phyloP scores from a whole-genome alignment of 1,140 invertebrate species.

The Bradysia coprophila region DNA sequence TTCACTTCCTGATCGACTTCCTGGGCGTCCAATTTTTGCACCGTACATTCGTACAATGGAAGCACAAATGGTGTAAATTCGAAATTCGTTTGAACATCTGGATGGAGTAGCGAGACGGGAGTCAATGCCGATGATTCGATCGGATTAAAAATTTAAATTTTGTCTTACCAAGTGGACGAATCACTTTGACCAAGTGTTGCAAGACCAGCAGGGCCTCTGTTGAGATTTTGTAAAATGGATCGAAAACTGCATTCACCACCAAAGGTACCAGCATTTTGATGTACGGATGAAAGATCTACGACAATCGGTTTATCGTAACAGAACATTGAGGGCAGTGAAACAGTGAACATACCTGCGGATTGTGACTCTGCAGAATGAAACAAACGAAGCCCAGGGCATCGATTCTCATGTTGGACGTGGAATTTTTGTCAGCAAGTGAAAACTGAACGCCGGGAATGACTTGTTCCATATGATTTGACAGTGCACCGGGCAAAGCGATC shows the following conservation, averaged over 20 bases:
- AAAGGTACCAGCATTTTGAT: conserved; percentile 71
- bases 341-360: conserved; percentile 28
- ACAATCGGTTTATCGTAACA: background rate
- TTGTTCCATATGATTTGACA: conserved; percentile 66
- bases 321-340: too few relatives aligned
- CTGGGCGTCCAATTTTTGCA: conserved; percentile 74
- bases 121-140: too few relatives aligned
- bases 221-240: conserved; percentile 97
- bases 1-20: conserved; percentile 98
- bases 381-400: conserved; percentile 88
- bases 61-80: conserved; percentile 62
- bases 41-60: conserved; percentile 69
- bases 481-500: conserved; percentile 69
- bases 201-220: conserved; percentile 85
- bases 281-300: conserved; percentile 51
- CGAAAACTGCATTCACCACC: conserved; percentile 71
- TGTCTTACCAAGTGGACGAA: conserved; percentile 60
- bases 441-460: conserved; percentile 83
- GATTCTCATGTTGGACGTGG: conserved; percentile 96
- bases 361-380: conserved; percentile 69
- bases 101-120: too few relatives aligned
- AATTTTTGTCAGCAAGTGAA: conserved; percentile 82
- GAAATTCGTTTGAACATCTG: conserved; percentile 26
- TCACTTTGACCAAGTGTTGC: conserved; percentile 87
- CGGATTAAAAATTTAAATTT: too few relatives aligned